Percentiles rank a stretch among this genome's conserved stretches.
Evolutionary conservation across 1,140 invertebrate genomes (phyloP).

Genomic region (Phortica variegata): DNA sequence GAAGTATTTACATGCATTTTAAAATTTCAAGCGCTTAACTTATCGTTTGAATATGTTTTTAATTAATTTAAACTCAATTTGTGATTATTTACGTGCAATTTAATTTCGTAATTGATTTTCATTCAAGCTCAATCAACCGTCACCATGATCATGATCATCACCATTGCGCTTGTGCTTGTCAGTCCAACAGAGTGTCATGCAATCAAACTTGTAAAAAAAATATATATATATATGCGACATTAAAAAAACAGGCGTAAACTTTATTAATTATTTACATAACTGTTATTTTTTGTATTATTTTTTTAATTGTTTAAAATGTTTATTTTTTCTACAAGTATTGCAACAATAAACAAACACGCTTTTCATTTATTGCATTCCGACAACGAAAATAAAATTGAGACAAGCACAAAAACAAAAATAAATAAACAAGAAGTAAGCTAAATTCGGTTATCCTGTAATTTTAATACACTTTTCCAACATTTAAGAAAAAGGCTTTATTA

Average conservation of each 20-base stretch:
- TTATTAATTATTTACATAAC: background rate
- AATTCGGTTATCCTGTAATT: too few species aligned
- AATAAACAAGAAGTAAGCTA: too few species aligned
- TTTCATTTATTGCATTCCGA: slow-evolving; percentile 3
- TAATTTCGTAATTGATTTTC: slow-evolving; percentile 44
- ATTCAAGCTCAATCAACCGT: too few species aligned
- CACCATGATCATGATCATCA: too few species aligned
- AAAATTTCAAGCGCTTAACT: too few species aligned
- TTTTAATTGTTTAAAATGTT: slow-evolving; percentile 13
- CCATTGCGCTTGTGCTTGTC: slow-evolving; percentile 21
- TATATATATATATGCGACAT: background rate
- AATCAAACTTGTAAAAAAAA: slow-evolving; percentile 5
- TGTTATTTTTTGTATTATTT: slow-evolving; percentile 4
- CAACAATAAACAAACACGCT: slow-evolving; percentile 27
- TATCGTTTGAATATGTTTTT: background rate
- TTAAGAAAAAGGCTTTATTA: too few species aligned
- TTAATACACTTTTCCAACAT: too few species aligned
- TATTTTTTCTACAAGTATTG: slow-evolving; percentile 21
- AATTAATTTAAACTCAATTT: slow-evolving; percentile 34
- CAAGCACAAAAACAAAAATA: too few species aligned
- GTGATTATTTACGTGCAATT: slow-evolving; percentile 47
- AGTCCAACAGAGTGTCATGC: slow-evolving; percentile 18
- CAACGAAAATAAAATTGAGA: too few species aligned
- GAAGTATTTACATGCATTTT: too few species aligned
- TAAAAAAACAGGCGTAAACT: too few species aligned